Base-by-base conservation (phyloP, 1,140 invertebrate species). In the Drosophila micromelanica region DNA sequence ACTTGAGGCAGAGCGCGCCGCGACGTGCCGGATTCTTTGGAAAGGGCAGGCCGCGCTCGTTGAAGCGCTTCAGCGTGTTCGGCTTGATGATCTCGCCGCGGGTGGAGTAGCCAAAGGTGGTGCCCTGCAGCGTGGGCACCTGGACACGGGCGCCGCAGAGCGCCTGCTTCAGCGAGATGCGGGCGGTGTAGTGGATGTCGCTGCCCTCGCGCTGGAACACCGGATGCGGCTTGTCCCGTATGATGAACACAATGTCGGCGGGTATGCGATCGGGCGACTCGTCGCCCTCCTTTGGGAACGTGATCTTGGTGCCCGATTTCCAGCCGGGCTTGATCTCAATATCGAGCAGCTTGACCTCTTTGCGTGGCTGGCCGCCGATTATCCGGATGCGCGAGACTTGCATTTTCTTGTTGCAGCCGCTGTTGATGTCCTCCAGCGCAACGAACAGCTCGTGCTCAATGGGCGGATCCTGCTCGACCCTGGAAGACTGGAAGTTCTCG, bases 281-380 rank as follows among this genome's bases (percentile, higher is more conserved):
- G 85, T 99, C 97, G 6, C 98, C 98, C 92, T 98, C 98, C 75
- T 95, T 94, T 48, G 96, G 95, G 91, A 99, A 99, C 23, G 97
- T 98, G 38, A 99, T 97, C 91, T 96, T 97, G 0, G 97, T 99
- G 1, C 97, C 97, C n/a, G 97, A 95, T 92, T 97, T 98, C 97
- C 98, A 99, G 7, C 98, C 98, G 5, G 97, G 97, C 89, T 98
- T 98, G 0, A 99, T 95, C 55, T 95, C 96, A 38, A 99, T 97
- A 0, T 96, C 97, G 0, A 99, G 92, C 32, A 98, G 95, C 93
- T 98, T 99, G 75, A 98, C 96, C 89, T 98, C 96, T 46, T 96
- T 95, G 45, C 94, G 94, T 2, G 94, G 92, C 82, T 96, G 94
- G 1, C 93, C 90, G 6, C 7, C 12, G 62, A 93, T 93, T 2